A percentile compares a stretch with the other conserved stretches of the same genome.
These are phyloP conservation scores for Piaya cayana DNA, from an alignment of 2,113 vertebrate species.

Conservation along the genomic window DNA sequence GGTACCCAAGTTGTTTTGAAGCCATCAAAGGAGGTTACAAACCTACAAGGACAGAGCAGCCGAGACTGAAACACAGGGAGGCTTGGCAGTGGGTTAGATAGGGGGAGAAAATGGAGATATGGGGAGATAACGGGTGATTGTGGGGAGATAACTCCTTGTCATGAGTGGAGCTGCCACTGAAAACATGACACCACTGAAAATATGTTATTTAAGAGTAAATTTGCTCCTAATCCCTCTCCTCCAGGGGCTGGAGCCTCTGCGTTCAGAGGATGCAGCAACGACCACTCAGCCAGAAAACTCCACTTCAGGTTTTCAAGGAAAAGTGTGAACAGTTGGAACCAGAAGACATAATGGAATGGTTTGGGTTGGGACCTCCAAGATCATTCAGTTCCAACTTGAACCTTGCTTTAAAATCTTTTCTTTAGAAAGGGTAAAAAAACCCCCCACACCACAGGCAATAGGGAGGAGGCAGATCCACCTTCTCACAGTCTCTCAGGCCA, in stretches of 20 bases:
- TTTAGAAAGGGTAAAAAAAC: neutral
- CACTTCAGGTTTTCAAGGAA: neutral
- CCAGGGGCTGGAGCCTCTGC: neutral
- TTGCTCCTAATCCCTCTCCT: neutral
- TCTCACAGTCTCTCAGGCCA: conserved; percentile 39
- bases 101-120: too few species aligned
- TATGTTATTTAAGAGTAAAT: neutral
- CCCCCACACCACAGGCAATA: neutral
- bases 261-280: neutral
- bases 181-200: accelerated
- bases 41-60: neutral
- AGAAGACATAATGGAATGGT: neutral
- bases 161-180: neutral
- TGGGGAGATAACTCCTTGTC: neutral
- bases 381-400: neutral
- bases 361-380: too few species aligned
- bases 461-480: conserved; percentile 47
- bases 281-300: neutral
- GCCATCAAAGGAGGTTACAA: neutral
- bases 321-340: neutral
- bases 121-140: too few species aligned
- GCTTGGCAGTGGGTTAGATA: neutral
- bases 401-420: neutral
- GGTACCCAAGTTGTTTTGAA: neutral
- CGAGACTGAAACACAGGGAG: accelerated